Evolutionary conservation across 2,797 vertebrate species (phyloP).

Genomic region (Poeciliopsis presidionis): DNA sequence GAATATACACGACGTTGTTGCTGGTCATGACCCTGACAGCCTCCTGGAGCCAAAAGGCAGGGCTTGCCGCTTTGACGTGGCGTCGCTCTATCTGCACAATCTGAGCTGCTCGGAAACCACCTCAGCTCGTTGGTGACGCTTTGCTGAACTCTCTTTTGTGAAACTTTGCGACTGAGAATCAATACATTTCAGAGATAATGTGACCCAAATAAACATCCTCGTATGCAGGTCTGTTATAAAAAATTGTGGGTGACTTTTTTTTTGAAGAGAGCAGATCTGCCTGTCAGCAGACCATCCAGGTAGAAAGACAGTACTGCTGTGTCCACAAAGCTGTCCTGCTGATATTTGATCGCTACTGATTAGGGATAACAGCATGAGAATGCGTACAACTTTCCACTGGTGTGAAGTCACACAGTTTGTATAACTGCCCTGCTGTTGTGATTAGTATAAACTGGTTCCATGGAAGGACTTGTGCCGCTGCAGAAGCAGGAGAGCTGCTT

Average conservation of each 20-base stretch:
- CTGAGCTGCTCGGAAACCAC: slow-evolving; percentile 38
- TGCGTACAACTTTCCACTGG: not conserved
- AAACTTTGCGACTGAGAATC: slow-evolving; percentile 12
- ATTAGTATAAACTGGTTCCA: slow-evolving; percentile 15
- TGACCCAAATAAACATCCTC: slow-evolving; percentile 49
- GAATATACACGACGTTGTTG: not conserved
- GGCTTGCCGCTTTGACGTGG: not conserved
- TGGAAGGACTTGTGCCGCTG: slow-evolving; percentile 34
- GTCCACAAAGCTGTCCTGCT: not conserved
- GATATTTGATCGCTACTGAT: not conserved
- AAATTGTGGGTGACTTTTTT: not conserved
- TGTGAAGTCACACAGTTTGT: not conserved
- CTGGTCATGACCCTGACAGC: not conserved
- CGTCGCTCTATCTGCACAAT: not conserved
- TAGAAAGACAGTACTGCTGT: not conserved
- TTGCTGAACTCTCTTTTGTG: not conserved
- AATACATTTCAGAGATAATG: slow-evolving; percentile 9
- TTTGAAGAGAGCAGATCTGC: not conserved
- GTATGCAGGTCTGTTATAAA: slow-evolving; percentile 7
- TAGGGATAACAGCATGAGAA: not conserved
- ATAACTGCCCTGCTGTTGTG: accelerated
- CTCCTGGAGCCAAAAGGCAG: not conserved
- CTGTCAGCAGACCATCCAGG: slow-evolving; percentile 7
- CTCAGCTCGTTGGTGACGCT: not conserved
- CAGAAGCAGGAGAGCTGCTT: slow-evolving; percentile 3